These are phyloP conservation scores for Dilophus febrilis DNA, from an alignment of 2,888 invertebrate genomes.

Conservation along the genomic window DNA sequence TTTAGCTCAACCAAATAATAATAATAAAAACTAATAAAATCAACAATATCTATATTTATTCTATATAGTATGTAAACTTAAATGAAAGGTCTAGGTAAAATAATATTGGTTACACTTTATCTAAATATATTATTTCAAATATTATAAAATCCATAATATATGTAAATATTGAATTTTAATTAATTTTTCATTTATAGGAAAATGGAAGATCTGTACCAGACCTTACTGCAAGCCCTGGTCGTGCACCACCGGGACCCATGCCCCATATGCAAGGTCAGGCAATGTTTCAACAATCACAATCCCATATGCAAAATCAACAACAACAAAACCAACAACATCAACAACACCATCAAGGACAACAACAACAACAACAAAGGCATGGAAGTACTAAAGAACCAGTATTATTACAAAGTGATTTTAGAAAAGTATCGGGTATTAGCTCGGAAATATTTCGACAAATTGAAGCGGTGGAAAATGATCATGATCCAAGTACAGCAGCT, in stretches of 20 bases:
- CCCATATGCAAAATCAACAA: slow-evolving; percentile 22
- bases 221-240: slow-evolving; percentile 76
- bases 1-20: too few species aligned
- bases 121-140: too few species aligned
- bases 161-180: too few species aligned
- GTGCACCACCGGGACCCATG: slow-evolving; percentile 55
- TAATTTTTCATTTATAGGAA: slow-evolving; percentile 39
- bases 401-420: slow-evolving; percentile 83
- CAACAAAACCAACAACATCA: slow-evolving; percentile 34
- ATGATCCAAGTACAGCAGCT: slow-evolving; percentile 82
- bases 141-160: too few species aligned
- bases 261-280: slow-evolving; percentile 38
- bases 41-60: too few species aligned
- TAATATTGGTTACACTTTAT: too few species aligned
- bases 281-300: slow-evolving; percentile 26
- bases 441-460: slow-evolving; percentile 94
- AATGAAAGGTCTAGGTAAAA: too few species aligned
- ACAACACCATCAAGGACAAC: slow-evolving; percentile 32
- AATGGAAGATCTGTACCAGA: slow-evolving; percentile 83
- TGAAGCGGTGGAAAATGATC: slow-evolving; percentile 91
- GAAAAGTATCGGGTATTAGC: slow-evolving; percentile 91
- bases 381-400: slow-evolving; percentile 46
- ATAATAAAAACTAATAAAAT: too few species aligned
- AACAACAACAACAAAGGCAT: slow-evolving; percentile 30
- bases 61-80: too few species aligned